Evolutionary conservation across 2,797 vertebrate species (phyloP), one percentile per base, ranked within the genome.

Genomic region (Arnoldichthys spilopterus): DNA sequence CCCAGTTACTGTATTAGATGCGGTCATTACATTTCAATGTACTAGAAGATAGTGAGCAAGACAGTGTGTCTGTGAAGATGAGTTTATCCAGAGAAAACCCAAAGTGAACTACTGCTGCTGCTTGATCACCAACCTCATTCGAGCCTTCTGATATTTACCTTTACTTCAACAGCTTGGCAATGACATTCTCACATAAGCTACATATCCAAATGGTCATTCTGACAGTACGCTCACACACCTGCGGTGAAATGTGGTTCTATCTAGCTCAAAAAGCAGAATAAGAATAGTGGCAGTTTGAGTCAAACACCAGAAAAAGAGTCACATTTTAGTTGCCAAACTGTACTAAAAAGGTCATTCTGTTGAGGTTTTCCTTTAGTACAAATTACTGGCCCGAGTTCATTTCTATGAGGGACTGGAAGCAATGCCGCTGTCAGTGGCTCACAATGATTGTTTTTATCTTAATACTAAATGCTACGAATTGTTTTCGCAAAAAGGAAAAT

Each of bases 361-460:
- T 11, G 53, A 72, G 37, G 34, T 62, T 45, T 56, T 84, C 77
- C 80, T 77, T 79, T 69, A 70, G 75, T 73, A 72, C 61, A 43
- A 66, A 72, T 47, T 43, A 80, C 72, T 75, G 72, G 74, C 72
- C 62, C 71, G 30, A 72, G 77, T 72, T 78, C 18, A 77, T 85
- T 86, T 85, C 76, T 74, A 84, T 83, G 83, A 86, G 84, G 85
- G 87, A 85, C 85, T 84, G 72, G 78, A 73, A 86, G 70, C 74
- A 77, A 83, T 12, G 56, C 82, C 70, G 80, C 77, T 72, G 83
- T 83, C 77, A 83, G 84, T 79, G 82, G 81, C 76, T 86, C 86
- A 80, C 76, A 84, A 83, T 87, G 86, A 86, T 85, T 85, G 82
- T 86, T 83, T n/a, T 85, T 71, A 71, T 85, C 79, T 86, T 74